These are phyloP conservation scores for Chloroclysta siterata DNA, from an alignment of 2,888 invertebrate species.

Conservation along the genomic window DNA sequence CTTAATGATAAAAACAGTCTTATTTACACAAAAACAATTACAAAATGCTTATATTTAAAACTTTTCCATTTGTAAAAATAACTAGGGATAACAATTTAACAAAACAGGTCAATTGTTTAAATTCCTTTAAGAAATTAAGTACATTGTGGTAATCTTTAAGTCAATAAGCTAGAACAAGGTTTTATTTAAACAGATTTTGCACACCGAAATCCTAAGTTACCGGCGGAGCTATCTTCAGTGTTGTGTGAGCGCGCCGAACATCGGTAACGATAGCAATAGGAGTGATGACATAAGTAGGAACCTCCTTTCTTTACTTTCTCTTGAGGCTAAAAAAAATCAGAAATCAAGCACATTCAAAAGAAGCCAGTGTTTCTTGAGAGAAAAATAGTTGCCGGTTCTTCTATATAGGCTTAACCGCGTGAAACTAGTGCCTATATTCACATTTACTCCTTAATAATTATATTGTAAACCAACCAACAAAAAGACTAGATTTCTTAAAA, in stretches of 20 bases:
- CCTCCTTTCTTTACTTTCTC: conserved; percentile 98
- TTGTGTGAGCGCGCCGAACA: conserved; percentile 98
- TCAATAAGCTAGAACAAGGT: background rate
- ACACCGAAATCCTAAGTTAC: conserved; percentile 97
- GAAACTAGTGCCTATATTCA: no score
- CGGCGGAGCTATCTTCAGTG: conserved; percentile 96
- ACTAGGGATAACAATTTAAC: conserved; percentile 5
- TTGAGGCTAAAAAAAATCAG: conserved; percentile 68
- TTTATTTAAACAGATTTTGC: conserved; percentile 79
- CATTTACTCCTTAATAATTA: no score
- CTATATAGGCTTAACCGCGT: no score
- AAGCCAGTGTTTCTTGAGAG: no score
- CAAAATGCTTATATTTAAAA: background rate
- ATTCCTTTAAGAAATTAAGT: conserved; percentile 31
- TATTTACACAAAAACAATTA: background rate
- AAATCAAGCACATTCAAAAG: no score
- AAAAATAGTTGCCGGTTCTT: no score
- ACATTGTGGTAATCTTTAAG: conserved; percentile 3
- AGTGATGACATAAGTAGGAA: conserved; percentile 95
- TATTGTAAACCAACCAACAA: no score
- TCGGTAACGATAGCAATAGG: conserved; percentile 96
- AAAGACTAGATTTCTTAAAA: no score
- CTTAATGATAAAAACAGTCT: conserved; percentile 13
- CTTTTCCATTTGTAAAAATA: background rate
- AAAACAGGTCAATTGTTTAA: conserved; percentile 14